These are phyloP conservation scores for Neolamprologus sp. DNA, from an alignment of 2,113 vertebrate genomes.

Conservation along the genomic window DNA sequence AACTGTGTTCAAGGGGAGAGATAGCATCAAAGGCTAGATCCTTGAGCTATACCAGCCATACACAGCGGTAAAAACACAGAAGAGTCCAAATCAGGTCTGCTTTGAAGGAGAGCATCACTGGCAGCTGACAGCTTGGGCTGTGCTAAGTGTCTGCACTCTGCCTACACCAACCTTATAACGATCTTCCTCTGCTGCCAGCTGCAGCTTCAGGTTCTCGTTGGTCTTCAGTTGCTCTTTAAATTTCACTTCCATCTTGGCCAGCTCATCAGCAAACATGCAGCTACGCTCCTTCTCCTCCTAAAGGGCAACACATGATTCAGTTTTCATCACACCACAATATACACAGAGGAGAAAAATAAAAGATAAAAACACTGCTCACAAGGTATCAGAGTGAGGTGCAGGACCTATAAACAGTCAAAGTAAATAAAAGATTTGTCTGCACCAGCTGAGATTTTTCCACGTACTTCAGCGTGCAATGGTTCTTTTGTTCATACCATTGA, in stretches of 20 bases:
- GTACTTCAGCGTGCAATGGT: not conserved
- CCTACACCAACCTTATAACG: constrained; percentile 81
- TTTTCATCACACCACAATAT: not conserved
- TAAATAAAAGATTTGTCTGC: not conserved
- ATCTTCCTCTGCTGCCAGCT: constrained; percentile 83
- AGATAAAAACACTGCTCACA: not conserved
- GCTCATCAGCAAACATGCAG: constrained; percentile 85
- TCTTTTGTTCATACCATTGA: not conserved
- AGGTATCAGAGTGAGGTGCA: not conserved
- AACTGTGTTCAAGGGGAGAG: constrained; percentile 40
- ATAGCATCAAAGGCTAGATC: constrained; percentile 46
- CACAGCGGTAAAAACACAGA: constrained; percentile 7
- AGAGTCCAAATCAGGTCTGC: not conserved
- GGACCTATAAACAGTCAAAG: not conserved
- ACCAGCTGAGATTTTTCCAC: not conserved
- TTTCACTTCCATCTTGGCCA: constrained; percentile 88
- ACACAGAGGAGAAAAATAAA: not conserved
- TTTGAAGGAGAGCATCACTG: not conserved
- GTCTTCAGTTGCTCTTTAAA: constrained; percentile 92
- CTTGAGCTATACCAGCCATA: constrained; percentile 48
- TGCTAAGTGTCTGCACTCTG: not conserved
- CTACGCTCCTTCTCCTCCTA: constrained; percentile 92
- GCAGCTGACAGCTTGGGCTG: not conserved
- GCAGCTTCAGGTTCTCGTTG: constrained; percentile 81
- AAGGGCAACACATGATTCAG: not conserved